A percentile compares a stretch with the other conserved stretches of the same genome.
phyloP scores from a whole-genome alignment of 23 tunicate genomes.

The Ascidia mentula region DNA sequence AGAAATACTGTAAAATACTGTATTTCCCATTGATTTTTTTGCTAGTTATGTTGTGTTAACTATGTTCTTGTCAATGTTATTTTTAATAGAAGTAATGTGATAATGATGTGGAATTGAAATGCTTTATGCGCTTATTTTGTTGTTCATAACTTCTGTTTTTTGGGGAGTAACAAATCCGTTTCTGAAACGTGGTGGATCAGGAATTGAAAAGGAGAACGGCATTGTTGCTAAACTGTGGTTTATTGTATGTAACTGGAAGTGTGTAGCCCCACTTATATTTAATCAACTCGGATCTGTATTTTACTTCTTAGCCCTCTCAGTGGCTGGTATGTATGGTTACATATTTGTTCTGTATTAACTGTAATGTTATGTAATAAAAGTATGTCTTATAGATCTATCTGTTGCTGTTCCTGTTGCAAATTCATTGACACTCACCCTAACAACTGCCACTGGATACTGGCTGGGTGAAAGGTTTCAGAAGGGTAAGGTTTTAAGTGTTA shows the following conservation, averaged over 20 bases:
- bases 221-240: constrained; percentile 42
- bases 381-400: constrained; percentile 42
- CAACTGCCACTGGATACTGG: constrained; percentile 58
- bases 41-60: too few relatives aligned
- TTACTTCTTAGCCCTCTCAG: constrained; percentile 40
- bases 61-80: too few relatives aligned
- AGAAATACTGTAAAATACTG: too few relatives aligned
- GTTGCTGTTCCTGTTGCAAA: constrained; percentile 76
- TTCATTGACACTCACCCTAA: constrained; percentile 60
- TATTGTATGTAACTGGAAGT: constrained; percentile 59
- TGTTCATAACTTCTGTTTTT: constrained; percentile 39
- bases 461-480: constrained; percentile 37
- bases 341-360: background rate
- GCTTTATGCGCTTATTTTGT: constrained; percentile 17
- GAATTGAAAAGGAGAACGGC: constrained; percentile 46
- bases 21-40: too few relatives aligned
- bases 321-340: constrained; percentile 6
- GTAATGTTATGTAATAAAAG: background rate
- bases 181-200: constrained; percentile 64
- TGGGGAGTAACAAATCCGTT: constrained; percentile 90
- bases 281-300: constrained; percentile 76
- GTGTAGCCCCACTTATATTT: constrained; percentile 52
- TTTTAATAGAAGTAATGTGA: too few relatives aligned
- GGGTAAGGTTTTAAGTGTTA: constrained; percentile 4
- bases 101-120: background rate